Percentiles rank a stretch among this genome's conserved stretches.
phyloP scores from a whole-genome alignment of 2,797 vertebrate genomes.

The Danio jaintianensis region DNA sequence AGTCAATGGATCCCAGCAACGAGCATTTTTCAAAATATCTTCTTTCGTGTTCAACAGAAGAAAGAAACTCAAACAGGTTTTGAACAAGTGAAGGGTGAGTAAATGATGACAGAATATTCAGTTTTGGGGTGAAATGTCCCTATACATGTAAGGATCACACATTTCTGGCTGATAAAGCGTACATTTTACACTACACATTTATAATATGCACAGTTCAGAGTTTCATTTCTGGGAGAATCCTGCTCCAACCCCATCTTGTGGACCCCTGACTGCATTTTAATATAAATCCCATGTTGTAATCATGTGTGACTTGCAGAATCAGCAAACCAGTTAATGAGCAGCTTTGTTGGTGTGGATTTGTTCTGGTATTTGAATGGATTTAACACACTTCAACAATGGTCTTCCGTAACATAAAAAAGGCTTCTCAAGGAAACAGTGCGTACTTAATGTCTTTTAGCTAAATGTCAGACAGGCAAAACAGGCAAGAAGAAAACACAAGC shows the following conservation, averaged over 20 bases:
- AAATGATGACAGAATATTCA: too few species aligned
- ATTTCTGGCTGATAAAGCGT: neutral
- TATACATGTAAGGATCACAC: neutral
- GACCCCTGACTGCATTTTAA: neutral
- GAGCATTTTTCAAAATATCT: too few species aligned
- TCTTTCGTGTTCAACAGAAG: too few species aligned
- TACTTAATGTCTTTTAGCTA: conserved; percentile 11
- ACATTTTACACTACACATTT: neutral
- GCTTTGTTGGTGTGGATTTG: conserved; percentile 16
- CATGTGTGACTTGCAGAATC: conserved; percentile 14
- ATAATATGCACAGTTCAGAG: neutral
- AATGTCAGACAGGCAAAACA: conserved; percentile 40
- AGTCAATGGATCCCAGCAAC: too few species aligned
- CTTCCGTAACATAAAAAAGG: neutral
- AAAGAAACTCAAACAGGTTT: too few species aligned
- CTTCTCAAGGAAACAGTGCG: conserved; percentile 14
- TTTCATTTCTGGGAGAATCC: neutral
- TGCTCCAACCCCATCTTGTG: neutral
- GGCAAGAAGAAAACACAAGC: conserved; percentile 57
- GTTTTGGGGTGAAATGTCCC: too few species aligned
- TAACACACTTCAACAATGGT: conserved; percentile 2
- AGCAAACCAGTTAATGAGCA: conserved; percentile 20
- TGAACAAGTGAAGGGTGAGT: too few species aligned
- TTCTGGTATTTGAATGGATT: conserved; percentile 19
- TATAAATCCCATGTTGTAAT: conserved; percentile 7